Base-by-base conservation (phyloP, 2,797 vertebrate species). In the Hozukius guyotensis region DNA sequence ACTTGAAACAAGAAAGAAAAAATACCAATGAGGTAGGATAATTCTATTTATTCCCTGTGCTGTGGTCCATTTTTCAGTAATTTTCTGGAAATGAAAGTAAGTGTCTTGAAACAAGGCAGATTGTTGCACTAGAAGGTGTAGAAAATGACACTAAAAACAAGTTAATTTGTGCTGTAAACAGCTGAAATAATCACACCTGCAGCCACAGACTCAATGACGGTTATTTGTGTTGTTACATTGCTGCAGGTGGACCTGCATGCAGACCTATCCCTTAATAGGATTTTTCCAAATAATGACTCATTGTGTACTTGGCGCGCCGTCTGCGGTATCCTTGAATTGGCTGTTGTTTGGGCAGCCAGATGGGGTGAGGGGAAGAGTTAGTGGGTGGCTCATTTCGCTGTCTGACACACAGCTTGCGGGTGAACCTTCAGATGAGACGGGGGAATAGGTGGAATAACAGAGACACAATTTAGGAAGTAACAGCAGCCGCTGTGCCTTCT, bases 381-480 rank as follows among this genome's bases (percentile, higher is more conserved):
- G 81, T 68, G 72, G n/a, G 42, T 55, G 66, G 71, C 80, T 92
- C 82, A 90, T 91, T 90, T 91, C 67, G 83, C 81, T 62, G 80
- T 84, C 81, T 87, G 81, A 83, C 82, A 79, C 89, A 85, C 85
- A 90, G 89, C 84, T 87, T 83, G 84, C 73, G 73, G 80, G 34
- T 74, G 84, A 87, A 88, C 87, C 83, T 85, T 84, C 75, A 86
- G 79, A 86, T 84, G 83, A 83, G 87, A 68, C 42, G 22, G 46
- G 80, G 86, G 86, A 87, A 85, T 88, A 80, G 91, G 69, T 82
- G 66, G 72, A 90, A 87, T 86, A 87, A 87, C 80, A 89, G 69
- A 84, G 83, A 84, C 78, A 68, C 86, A 89, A 83, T 89, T 87
- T 90, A 76, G 57, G 34, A 81, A 81, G 59, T 49, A 76, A 63